Evolutionary conservation across 2,113 vertebrate genomes (phyloP), one percentile per base, ranked within the genome.

Genomic region (Caretta caretta): DNA sequence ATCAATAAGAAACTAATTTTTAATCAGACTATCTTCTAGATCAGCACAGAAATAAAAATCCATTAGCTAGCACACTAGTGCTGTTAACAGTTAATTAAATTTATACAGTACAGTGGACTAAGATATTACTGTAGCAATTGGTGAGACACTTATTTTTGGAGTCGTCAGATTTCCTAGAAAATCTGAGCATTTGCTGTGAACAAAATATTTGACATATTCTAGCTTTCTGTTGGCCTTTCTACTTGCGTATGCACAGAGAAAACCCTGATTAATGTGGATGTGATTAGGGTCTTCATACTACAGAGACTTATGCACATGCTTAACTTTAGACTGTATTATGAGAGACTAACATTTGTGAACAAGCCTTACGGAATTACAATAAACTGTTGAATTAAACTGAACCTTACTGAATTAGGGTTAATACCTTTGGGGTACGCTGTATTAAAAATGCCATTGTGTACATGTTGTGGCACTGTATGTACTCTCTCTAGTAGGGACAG

Each of bases 261-360:
- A 12, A n/a, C 12, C 3, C 29, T 14, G 62, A 6, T 38, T 76
- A 46, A 25, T 10, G 57, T 7, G 51, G 3, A 5, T 48, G 35
- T 75, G n/a, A 82, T 29, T 42, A 80, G 51, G 17, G 1, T 80
- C 82, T 2, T 0, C 0, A 17, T 22, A n/a, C n/a, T 72, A 29
- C 0, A 0, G 10, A 83, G 16, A 89, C 5, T 10, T n/a, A 72
- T 38, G 19, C 35, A 72, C 35, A n/a, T 72, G 65, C 69, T 72
- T 72, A 62, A 65, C n/a, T 54, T 42, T 13, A 86, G 65, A 53
- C 16, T 46, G 19, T n/a, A n/a, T 72, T 20, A 38, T 38, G n/a
- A 72, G 19, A 72, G 65, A 62, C 29, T 62, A 29, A 25, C 29
- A 31, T 29, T 62, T 31, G 25, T 62, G 29, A 31, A 31, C 29